These are phyloP conservation scores for Parasteatoda lunata DNA, from an alignment of 2,888 invertebrate species.

Conservation along the genomic window DNA sequence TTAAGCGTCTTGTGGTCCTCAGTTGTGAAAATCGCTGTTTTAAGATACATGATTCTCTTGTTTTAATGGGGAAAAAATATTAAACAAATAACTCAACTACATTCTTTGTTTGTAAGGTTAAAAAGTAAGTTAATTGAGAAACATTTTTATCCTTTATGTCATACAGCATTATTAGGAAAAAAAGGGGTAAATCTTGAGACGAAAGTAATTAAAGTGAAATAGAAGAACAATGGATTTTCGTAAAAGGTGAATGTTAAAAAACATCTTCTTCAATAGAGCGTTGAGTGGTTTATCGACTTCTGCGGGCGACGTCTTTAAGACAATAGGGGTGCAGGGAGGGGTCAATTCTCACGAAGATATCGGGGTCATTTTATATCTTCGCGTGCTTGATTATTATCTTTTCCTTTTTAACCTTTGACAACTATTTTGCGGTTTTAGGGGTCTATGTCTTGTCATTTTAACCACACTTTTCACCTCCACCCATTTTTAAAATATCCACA, in stretches of 20 bases:
- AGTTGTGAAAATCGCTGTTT: no score
- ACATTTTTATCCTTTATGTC: no score
- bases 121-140: no score
- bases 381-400: conserved; percentile 52
- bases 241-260: conserved; percentile 17
- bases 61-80: no score
- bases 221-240: conserved; percentile 37
- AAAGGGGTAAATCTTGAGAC: neutral
- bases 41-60: no score
- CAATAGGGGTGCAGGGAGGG: conserved; percentile 56
- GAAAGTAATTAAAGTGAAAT: neutral
- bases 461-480: no score
- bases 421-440: neutral
- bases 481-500: no score
- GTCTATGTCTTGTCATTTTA: neutral
- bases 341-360: conserved; percentile 63
- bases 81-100: no score
- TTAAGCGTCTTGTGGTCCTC: no score
- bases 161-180: no score
- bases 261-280: conserved; percentile 17
- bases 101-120: no score
- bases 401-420: conserved; percentile 16
- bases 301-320: neutral
- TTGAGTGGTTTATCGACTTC: conserved; percentile 44
- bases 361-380: conserved; percentile 41